A percentile compares a stretch with the other conserved stretches of the same genome.
phyloP scores from a whole-genome alignment of 2,113 vertebrate species.

The Dendrocopos noguchii region DNA sequence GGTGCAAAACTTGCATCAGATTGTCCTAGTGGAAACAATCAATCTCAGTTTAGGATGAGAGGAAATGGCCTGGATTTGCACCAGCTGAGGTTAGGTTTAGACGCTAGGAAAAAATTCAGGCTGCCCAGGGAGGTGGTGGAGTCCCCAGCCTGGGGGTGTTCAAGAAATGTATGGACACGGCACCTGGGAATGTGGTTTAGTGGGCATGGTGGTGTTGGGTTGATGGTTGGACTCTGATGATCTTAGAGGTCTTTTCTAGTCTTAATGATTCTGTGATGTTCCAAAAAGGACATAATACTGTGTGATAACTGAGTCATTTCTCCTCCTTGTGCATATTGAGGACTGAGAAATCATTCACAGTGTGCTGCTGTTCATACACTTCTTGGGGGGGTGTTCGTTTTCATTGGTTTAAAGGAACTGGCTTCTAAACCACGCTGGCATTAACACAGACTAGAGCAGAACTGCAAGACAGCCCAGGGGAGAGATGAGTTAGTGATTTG shows the following conservation, averaged over 20 bases:
- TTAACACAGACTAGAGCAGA: neutral
- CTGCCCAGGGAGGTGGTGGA: too few species aligned
- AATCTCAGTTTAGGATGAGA: too few species aligned
- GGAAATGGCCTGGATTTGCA: too few species aligned
- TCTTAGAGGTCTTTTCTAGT: too few species aligned
- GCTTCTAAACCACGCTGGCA: neutral
- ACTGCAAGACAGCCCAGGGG: neutral
- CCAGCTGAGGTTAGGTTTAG: too few species aligned
- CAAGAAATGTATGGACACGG: too few species aligned
- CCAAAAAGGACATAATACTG: neutral
- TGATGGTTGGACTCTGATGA: too few species aligned
- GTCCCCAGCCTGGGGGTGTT: too few species aligned
- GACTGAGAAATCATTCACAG: neutral
- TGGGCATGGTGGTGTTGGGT: too few species aligned
- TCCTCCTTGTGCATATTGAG: neutral
- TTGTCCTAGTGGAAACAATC: neutral
- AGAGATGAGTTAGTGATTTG: constrained; percentile 9
- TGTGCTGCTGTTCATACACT: neutral
- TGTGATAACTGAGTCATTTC: neutral
- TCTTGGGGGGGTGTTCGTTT: neutral
- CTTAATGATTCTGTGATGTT: neutral
- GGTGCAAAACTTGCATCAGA: neutral
- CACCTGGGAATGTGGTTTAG: too few species aligned
- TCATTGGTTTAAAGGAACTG: neutral
- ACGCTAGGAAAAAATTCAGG: too few species aligned